Base-by-base conservation (phyloP, 2,797 vertebrate species). In the Menidia menidia region DNA sequence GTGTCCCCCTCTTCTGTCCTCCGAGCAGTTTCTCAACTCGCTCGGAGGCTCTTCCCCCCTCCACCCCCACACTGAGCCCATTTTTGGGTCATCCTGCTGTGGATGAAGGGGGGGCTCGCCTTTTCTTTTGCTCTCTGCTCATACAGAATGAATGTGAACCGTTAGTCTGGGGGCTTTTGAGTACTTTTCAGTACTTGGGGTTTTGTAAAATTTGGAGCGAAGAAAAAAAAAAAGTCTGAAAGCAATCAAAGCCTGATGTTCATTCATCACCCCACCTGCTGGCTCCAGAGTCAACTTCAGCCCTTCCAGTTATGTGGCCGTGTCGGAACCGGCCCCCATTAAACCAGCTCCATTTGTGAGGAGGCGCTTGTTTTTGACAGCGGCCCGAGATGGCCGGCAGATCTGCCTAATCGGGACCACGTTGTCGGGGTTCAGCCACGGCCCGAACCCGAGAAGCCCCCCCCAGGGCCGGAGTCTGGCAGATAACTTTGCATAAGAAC, bases 351-450 rank as follows among this genome's bases (percentile, higher is more conserved):
- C 14, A 0, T 66, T 52, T 82, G 77, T 35, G 60, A 80, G 63
- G 68, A 79, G 79, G 80, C 71, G 48, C 43, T 75, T 70, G 80
- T 83, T 79, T 87, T 57, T 82, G 73, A 86, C 82, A 67, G 71
- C 1, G 3, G 56, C 42, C 63, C 30, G 18, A 78, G 80, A 87
- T 84, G 68, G 78, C 87, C 71, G 51, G 39, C 60, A 87, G 87
- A 88, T 85, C 81, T 74, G 76, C 66, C 66, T 89, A 89, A 92
- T 84, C 80, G 45, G 68, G 71, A 87, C 63, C 86, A 90, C 31
- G 77, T 88, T 88, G 83, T 71, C n/a, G 6, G 80, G 88, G 88
- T 86, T 25, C 88, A 84, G 31, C 44, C 55, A 14, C 44, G 18
- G 68, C 75, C 31, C 63, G 72, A 86, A 86, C 74, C 82, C 55